phyloP scores from a whole-genome alignment of 2,888 invertebrate genomes.

The Xanthia togata region DNA sequence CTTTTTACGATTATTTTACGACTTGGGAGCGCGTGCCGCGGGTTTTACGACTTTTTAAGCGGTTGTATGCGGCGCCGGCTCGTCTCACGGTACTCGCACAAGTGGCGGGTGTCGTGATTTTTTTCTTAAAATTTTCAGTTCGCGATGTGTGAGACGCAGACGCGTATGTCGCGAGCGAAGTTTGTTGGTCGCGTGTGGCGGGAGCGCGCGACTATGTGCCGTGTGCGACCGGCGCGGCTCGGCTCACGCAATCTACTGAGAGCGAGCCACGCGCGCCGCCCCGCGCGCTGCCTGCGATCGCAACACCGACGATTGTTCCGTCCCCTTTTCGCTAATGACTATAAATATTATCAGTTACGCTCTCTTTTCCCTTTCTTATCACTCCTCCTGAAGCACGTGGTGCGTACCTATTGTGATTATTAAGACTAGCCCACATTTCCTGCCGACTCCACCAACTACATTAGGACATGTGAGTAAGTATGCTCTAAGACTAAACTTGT shows the following conservation, averaged over 20 bases:
- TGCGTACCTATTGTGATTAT: constrained; percentile 55
- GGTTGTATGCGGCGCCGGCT: constrained; percentile 82
- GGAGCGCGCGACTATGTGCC: constrained; percentile 82
- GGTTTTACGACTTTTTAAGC: constrained; percentile 89
- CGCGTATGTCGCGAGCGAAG: constrained; percentile 85
- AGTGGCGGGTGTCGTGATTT: constrained; percentile 68
- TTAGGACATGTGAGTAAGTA: constrained; percentile 2
- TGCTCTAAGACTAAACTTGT: neutral
- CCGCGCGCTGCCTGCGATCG: constrained; percentile 88
- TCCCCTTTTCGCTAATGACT: constrained; percentile 91
- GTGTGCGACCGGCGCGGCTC: constrained; percentile 91
- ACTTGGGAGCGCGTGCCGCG: constrained; percentile 87
- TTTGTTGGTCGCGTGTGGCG: constrained; percentile 83
- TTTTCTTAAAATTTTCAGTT: constrained; percentile 69
- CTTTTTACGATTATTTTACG: constrained; percentile 91
- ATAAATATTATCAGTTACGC: constrained; percentile 90
- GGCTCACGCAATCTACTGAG: constrained; percentile 92
- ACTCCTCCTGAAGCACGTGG: constrained; percentile 85
- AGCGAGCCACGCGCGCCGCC: constrained; percentile 91
- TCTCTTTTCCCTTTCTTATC: constrained; percentile 88
- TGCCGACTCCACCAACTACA: constrained; percentile 18
- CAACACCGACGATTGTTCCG: constrained; percentile 87
- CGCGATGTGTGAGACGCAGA: constrained; percentile 76
- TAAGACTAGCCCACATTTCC: constrained; percentile 35
- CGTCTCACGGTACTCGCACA: constrained; percentile 75